Evolutionary conservation across 2,797 vertebrate genomes (phyloP).

Genomic region (Poeciliopsis paucimaculata): DNA sequence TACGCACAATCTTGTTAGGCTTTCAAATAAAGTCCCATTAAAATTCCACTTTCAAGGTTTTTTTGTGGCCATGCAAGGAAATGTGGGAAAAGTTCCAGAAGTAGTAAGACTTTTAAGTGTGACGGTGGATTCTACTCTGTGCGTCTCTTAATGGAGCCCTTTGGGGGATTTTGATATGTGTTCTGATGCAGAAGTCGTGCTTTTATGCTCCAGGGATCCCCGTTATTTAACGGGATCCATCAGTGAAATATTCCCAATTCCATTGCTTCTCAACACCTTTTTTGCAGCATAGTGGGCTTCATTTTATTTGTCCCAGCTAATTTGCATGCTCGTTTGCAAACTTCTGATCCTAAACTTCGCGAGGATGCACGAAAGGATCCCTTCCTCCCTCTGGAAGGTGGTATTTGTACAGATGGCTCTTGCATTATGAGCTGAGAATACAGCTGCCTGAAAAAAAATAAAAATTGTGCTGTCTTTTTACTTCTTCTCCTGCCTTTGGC

Average conservation of each 20-base stretch:
- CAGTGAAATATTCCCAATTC: not conserved
- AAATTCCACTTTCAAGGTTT: not conserved
- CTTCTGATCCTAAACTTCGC: not conserved
- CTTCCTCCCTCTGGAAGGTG: conserved; percentile 4
- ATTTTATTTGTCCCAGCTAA: not conserved
- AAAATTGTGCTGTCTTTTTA: conserved; percentile 3
- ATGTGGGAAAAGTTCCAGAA: not conserved
- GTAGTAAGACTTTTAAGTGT: not conserved
- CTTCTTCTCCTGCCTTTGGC: conserved; percentile 1
- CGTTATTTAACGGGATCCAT: not conserved
- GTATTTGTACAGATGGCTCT: conserved; percentile 8
- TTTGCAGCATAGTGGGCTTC: not conserved
- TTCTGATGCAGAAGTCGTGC: not conserved
- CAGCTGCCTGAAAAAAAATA: conserved; percentile 8
- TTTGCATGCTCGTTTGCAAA: conserved; percentile 2
- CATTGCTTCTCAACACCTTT: not conserved
- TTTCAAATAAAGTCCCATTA: not conserved
- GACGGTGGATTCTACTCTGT: not conserved
- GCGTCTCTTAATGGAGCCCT: not conserved
- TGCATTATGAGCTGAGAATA: conserved; percentile 3
- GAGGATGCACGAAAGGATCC: conserved; percentile 4
- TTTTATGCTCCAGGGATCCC: not conserved
- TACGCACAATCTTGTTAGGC: not conserved
- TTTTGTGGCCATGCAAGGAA: not conserved
- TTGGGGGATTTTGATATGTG: not conserved